phyloP scores from a whole-genome alignment of 2,888 invertebrate species.

The Pyrrhia umbra region DNA sequence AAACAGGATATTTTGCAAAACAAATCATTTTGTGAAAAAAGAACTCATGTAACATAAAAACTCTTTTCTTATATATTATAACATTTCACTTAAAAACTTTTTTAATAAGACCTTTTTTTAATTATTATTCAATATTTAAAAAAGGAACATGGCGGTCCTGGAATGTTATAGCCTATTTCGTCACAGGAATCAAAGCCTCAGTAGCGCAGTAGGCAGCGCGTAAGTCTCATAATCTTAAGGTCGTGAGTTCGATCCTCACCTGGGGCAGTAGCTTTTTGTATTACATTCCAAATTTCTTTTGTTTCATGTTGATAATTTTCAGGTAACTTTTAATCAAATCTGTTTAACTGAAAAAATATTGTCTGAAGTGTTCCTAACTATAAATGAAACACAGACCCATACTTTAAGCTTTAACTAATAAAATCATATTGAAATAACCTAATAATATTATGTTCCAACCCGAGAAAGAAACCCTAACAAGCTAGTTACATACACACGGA shows the following conservation, averaged over 20 bases:
- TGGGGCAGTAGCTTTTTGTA: constrained; percentile 91
- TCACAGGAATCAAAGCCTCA: constrained; percentile 87
- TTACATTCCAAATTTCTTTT: not conserved
- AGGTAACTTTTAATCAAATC: not conserved
- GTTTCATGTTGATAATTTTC: not conserved
- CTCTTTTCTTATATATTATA: too few relatives aligned
- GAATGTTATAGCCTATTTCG: not conserved
- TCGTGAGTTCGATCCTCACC: constrained; percentile 99
- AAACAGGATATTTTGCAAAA: too few relatives aligned
- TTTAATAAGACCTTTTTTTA: not conserved
- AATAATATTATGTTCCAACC: not conserved
- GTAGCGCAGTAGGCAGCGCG: constrained; percentile 97
- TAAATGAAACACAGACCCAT: too few relatives aligned
- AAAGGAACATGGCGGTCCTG: not conserved
- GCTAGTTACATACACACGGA: too few relatives aligned
- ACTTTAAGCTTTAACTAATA: too few relatives aligned
- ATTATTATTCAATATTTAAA: not conserved
- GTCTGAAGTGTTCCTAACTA: constrained; percentile 3
- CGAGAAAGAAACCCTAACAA: not conserved
- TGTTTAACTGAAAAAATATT: not conserved
- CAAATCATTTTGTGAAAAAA: too few relatives aligned
- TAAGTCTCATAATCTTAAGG: constrained; percentile 98
- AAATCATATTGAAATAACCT: too few relatives aligned
- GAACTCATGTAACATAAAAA: not conserved
- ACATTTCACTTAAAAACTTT: not conserved